Evolutionary conservation across 2,797 vertebrate species (phyloP), one percentile per base, ranked within the genome.

Genomic region (Oreortyx pictus): DNA sequence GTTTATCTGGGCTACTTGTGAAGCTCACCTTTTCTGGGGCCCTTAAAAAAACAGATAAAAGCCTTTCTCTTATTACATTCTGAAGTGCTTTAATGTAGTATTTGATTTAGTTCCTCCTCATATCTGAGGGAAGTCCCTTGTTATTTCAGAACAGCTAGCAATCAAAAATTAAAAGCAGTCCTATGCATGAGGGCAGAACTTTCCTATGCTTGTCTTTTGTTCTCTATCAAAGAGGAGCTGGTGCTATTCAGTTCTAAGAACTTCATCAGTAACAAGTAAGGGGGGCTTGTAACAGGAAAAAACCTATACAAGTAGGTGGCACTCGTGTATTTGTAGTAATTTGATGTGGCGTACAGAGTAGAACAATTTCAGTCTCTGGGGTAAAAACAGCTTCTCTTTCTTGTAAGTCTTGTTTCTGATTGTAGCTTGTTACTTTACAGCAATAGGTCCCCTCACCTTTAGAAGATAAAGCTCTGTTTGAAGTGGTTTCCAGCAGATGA

Each of bases 361-460:
- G 20, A 57, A 17, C 2, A 47, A n/a, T 37, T 74, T 59, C 9
- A 27, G 25, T 64, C 19, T 64, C 19, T 59, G 12, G 9, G 4
- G 4, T 68, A 60, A 78, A 82, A 86, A 13, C 57, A 65, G 23
- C 20, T 60, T 18, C 11, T 56, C 15, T 61, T 56, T 22, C 13
- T 41, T 0, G 0, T 37, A 68, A 59, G 3, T 52, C 44, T 52
- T 31, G 14, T 25, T 75, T 9, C n/a, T 82, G 41, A 13, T 6
- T 59, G 46, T 23, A 59, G 31, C 20, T 11, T 86, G 27, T 22
- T 74, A 43, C 25, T 27, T 60, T 75, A 17, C 57, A 74, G 39
- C 31, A 47, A 15, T 43, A 77, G 29, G 33, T 73, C 17, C 19
- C 10, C 20, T 68, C 10, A 6, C 7, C 17, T 71, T 31, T 72